These are phyloP conservation scores for Malacoraja senta DNA, from an alignment of 2,797 vertebrate genomes.

Conservation along the genomic window DNA sequence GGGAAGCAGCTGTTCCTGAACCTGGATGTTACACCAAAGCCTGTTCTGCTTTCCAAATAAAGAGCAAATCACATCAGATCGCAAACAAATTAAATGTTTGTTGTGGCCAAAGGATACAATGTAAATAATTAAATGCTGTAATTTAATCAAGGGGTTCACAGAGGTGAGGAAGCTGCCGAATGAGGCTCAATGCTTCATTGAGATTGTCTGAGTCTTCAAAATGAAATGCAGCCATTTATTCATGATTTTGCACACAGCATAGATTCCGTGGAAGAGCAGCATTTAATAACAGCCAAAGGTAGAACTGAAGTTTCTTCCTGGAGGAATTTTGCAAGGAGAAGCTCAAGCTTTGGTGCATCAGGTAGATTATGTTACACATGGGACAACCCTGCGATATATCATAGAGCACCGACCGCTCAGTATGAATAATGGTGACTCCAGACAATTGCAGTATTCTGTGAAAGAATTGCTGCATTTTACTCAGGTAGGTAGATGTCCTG, in stretches of 20 bases:
- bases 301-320: neutral
- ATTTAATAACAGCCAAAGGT: neutral
- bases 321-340: neutral
- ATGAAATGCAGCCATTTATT: neutral
- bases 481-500: neutral
- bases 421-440: neutral
- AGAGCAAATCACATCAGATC: neutral
- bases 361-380: neutral
- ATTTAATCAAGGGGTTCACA: neutral
- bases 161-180: neutral
- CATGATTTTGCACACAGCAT: neutral
- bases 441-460: neutral
- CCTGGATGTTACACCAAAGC: too few relatives aligned
- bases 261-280: neutral
- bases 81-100: neutral
- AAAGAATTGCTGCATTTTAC: neutral
- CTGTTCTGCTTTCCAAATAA: neutral
- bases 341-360: neutral
- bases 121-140: neutral
- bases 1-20: too few relatives aligned
- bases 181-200: neutral
- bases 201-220: neutral
- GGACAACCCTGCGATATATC: neutral
- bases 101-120: neutral
- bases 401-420: neutral